These are phyloP conservation scores for Linurgus olivaceus DNA, from an alignment of 2,797 vertebrate genomes.

Conservation along the genomic window DNA sequence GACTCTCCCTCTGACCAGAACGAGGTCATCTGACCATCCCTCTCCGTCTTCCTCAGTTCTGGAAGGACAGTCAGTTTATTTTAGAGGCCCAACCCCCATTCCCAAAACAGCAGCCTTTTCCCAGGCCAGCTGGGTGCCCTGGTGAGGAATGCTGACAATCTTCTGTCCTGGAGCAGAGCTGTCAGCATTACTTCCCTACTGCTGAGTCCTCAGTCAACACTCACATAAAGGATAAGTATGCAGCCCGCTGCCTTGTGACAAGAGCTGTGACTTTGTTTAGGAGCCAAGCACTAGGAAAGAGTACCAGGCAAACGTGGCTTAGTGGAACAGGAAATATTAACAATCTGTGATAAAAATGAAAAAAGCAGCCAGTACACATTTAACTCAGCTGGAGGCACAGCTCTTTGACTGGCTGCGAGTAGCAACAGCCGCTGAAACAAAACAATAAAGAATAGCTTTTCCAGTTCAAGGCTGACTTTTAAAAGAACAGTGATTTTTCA, in stretches of 20 bases:
- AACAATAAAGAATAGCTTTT: background rate
- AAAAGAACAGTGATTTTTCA: background rate
- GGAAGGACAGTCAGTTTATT: background rate
- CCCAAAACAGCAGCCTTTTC: constrained; percentile 42
- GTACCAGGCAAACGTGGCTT: constrained; percentile 45
- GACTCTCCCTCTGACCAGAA: background rate
- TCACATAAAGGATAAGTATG: constrained; percentile 37
- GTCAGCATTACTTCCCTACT: constrained; percentile 72
- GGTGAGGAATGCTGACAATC: constrained; percentile 76
- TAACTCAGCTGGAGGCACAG: background rate
- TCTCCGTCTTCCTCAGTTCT: background rate
- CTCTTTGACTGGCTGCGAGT: background rate
- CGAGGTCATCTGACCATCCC: background rate
- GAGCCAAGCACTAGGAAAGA: constrained; percentile 67
- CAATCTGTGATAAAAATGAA: constrained; percentile 25
- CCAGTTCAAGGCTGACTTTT: background rate
- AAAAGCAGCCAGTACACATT: background rate
- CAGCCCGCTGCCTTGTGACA: constrained; percentile 70
- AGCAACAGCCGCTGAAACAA: background rate
- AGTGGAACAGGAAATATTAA: constrained; percentile 67
- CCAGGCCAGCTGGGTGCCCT: constrained; percentile 65
- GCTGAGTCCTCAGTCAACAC: constrained; percentile 65
- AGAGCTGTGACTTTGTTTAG: constrained; percentile 59
- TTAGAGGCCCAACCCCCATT: background rate
- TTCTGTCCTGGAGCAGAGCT: constrained; percentile 57